Evolutionary conservation across 1,140 invertebrate genomes (phyloP), one percentile per base, ranked within the genome.

Genomic region (Drosophila mojavensis): DNA sequence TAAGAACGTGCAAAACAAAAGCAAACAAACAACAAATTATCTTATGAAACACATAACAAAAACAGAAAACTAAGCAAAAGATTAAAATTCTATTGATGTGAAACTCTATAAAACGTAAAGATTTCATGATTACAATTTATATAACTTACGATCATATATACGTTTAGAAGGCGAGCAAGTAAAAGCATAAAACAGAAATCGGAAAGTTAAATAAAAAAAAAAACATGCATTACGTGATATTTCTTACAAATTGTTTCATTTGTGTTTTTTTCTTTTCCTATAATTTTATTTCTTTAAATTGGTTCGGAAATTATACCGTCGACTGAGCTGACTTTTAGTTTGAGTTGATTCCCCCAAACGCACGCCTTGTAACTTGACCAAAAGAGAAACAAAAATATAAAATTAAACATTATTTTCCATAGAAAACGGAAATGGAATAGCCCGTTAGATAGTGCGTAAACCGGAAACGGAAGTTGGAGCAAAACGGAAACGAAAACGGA

Each of bases 141-240:
- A 36, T n/a, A 54, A 43, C 26, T 28, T 60, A 45, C 58, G 10
- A 36, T 30, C 9, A 33, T 33, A 33, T 50, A 61, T 24, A 68
- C 36, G 47, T 59, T 68, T 63, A 36, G 11, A 78, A 75, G 60
- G 48, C 81, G 48, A 64, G 59, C 60, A 47, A 88, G 51, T 62
- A 51, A 68, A 74, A 53, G 26, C 15, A 47, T 63, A 48, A 83
- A 66, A 60, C 51, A 67, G 69, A 67, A 54, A 83, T 74, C 59
- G 51, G 70, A 88, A 79, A 74, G 41, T 83, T 83, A 71, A 88
- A 88, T 79, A 82, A 88, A 83, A 62, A 89, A 88, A 83, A 62
- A n/a, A n/a, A 88, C 43, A 82, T 88, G 72, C 76, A 86, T 88
- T 86, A 86, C 83, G 83, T 86, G 83, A 86, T 86, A 86, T 86